Conservation (phyloP, 2,888 invertebrate genomes). For the Cheilosia scutellata region DNA sequence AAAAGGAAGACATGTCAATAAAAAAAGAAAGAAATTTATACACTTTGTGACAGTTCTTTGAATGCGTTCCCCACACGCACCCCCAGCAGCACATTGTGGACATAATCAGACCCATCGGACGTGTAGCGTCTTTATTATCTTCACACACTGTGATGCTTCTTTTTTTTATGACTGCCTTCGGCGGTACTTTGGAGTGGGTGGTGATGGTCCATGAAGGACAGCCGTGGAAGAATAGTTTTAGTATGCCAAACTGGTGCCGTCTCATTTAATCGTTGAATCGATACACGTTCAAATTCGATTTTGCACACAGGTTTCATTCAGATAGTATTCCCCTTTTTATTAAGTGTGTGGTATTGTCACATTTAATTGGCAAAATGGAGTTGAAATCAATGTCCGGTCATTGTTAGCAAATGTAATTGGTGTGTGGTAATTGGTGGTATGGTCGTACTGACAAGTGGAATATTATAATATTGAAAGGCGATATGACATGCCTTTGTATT, state of each 20-base stretch:
- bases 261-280: conserved; percentile 81
- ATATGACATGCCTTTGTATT: too few relatives aligned
- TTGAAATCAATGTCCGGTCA: conserved; percentile 51
- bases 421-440: conserved; percentile 10
- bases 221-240: conserved; percentile 68
- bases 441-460: not conserved
- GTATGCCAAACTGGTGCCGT: conserved; percentile 77
- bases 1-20: conserved; percentile 77
- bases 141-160: conserved; percentile 77
- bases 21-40: conserved; percentile 78
- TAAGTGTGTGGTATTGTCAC: conserved; percentile 76
- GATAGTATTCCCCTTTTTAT: conserved; percentile 76
- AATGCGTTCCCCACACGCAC: conserved; percentile 57
- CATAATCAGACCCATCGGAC: conserved; percentile 79
- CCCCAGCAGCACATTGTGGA: conserved; percentile 75
- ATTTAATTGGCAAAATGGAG: conserved; percentile 77
- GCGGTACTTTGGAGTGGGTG: conserved; percentile 60
- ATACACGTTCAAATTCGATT: conserved; percentile 78
- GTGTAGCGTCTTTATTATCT: conserved; percentile 81
- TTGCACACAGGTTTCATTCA: conserved; percentile 55
- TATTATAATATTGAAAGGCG: not conserved
- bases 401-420: conserved; percentile 59
- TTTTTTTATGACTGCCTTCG: conserved; percentile 64
- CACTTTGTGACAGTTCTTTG: conserved; percentile 78
- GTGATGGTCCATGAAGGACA: conserved; percentile 48